phyloP scores from a whole-genome alignment of 1,140 invertebrate genomes.

The Mylabris phalerata region DNA sequence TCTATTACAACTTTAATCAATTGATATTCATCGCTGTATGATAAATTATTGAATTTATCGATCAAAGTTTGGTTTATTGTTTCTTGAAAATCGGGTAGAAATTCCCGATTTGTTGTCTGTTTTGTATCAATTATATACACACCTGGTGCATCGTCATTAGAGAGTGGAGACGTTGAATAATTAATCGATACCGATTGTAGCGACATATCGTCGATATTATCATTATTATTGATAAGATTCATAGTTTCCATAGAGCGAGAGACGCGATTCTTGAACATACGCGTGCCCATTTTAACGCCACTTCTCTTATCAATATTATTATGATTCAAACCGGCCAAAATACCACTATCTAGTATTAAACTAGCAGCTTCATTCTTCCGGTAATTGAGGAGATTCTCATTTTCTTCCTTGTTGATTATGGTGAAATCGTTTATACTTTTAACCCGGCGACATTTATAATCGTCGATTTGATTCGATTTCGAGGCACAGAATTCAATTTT shows the following conservation, averaged over 20 bases:
- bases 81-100: constrained; percentile 48
- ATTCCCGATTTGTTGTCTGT: constrained; percentile 43
- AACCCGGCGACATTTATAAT: constrained; percentile 23
- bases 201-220: constrained; percentile 32
- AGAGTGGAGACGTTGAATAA: constrained; percentile 30
- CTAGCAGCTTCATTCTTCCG: constrained; percentile 31
- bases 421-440: constrained; percentile 34
- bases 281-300: constrained; percentile 65
- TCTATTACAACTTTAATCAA: constrained; percentile 59
- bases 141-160: not conserved
- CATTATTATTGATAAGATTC: constrained; percentile 20
- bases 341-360: constrained; percentile 39
- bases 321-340: constrained; percentile 35
- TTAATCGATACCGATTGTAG: constrained; percentile 35
- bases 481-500: constrained; percentile 32
- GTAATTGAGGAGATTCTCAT: constrained; percentile 49
- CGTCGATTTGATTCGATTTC: constrained; percentile 11
- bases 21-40: constrained; percentile 61
- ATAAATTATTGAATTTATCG: constrained; percentile 63
- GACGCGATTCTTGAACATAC: constrained; percentile 49
- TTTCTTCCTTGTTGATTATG: constrained; percentile 56
- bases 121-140: constrained; percentile 46
- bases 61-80: constrained; percentile 60
- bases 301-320: constrained; percentile 45
- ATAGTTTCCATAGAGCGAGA: constrained; percentile 41